A percentile compares a stretch with the other conserved stretches of the same genome.
These are phyloP conservation scores for Brachionus koreanus DNA, from an alignment of 1,140 invertebrate species.

Conservation along the genomic window DNA sequence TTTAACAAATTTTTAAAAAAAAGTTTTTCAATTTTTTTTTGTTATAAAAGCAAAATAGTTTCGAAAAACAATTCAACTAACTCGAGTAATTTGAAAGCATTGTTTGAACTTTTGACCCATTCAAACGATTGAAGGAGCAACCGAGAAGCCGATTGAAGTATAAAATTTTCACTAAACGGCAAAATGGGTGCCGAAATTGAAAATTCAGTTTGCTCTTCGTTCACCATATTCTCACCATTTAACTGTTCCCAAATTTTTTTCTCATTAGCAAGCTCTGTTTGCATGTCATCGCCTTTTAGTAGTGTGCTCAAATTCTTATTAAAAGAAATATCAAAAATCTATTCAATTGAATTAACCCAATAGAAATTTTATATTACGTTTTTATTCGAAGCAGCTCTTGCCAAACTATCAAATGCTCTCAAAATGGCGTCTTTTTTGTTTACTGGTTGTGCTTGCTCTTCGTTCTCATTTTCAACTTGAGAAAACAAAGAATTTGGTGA, in stretches of 20 bases:
- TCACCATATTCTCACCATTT: not conserved
- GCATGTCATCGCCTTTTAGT: not conserved
- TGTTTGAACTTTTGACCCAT: slow-evolving; percentile 42
- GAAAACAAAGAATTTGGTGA: slow-evolving; percentile 9
- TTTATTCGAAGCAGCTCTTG: slow-evolving; percentile 33
- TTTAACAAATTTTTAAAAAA: not conserved
- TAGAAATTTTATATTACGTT: not conserved
- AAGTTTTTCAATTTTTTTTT: not conserved
- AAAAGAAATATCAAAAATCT: not conserved
- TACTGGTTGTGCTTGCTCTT: not conserved
- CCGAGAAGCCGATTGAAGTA: slow-evolving; percentile 42
- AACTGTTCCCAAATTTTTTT: slow-evolving; percentile 21
- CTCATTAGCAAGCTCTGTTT: slow-evolving; percentile 12
- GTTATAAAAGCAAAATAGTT: no score
- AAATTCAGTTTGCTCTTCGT: slow-evolving; percentile 2
- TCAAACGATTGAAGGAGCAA: slow-evolving; percentile 32
- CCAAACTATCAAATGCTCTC: slow-evolving; percentile 38
- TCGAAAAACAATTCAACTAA: not conserved
- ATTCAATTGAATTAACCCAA: not conserved
- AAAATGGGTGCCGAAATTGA: slow-evolving; percentile 15
- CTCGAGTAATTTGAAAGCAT: slow-evolving; percentile 41
- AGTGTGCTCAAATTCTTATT: slow-evolving; percentile 10
- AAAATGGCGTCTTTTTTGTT: slow-evolving; percentile 42
- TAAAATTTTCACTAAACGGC: slow-evolving; percentile 37
- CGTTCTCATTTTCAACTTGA: not conserved